A percentile compares a stretch with the other conserved stretches of the same genome.
These are phyloP conservation scores for Plagiodera versicolora DNA, from an alignment of 2,888 invertebrate species.

Conservation along the genomic window DNA sequence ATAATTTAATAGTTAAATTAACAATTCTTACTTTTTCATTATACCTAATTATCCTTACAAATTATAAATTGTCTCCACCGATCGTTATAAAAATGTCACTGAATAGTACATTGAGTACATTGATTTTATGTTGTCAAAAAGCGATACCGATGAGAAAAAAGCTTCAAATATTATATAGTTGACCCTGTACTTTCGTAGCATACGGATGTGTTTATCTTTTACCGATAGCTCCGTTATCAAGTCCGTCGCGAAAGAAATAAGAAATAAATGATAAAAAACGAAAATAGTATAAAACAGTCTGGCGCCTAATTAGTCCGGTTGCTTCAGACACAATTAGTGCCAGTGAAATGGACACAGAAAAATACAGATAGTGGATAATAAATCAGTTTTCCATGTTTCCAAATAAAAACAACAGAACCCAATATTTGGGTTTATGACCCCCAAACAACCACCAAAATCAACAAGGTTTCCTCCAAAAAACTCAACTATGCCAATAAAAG, in stretches of 20 bases:
- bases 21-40: too few species aligned
- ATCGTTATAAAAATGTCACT: too few species aligned
- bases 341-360: neutral
- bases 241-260: neutral
- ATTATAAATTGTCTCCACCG: too few species aligned
- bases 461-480: constrained; percentile 1
- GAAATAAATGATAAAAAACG: neutral
- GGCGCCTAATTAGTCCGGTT: neutral
- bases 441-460: neutral
- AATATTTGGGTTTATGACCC: neutral
- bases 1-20: too few species aligned
- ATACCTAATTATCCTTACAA: too few species aligned
- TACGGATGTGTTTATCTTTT: neutral
- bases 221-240: neutral
- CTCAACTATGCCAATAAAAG: neutral
- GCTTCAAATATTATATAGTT: too few species aligned
- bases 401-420: neutral
- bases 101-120: too few species aligned
- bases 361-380: neutral
- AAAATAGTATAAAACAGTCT: neutral
- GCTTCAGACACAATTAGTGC: neutral
- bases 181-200: neutral
- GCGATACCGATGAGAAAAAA: too few species aligned
- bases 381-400: constrained; percentile 1
- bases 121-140: too few species aligned